phyloP scores from a whole-genome alignment of 1,140 invertebrate genomes.

The Aphidius ervi region DNA sequence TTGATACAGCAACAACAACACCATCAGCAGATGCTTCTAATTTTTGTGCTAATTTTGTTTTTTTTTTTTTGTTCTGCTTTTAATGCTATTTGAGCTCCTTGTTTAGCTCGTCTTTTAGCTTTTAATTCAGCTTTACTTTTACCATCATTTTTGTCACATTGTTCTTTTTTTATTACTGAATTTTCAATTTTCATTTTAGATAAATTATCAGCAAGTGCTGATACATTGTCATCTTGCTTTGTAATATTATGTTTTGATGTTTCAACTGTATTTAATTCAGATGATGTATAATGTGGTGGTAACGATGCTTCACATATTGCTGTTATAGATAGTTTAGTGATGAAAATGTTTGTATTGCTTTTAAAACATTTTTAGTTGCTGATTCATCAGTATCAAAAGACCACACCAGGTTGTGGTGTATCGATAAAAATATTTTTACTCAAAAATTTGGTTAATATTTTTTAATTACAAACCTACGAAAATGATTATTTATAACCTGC shows the following conservation, averaged over 20 bases:
- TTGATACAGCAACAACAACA: slow-evolving; percentile 23
- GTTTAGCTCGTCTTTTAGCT: slow-evolving; percentile 75
- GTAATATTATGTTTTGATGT: neutral
- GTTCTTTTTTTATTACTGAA: slow-evolving; percentile 27
- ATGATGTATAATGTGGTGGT: too few species aligned
- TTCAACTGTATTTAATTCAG: neutral
- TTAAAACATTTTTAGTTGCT: too few species aligned
- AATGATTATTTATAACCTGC: too few species aligned
- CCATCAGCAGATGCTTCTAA: neutral
- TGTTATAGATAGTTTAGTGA: too few species aligned
- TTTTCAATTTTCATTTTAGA: slow-evolving; percentile 36
- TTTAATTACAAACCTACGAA: too few species aligned
- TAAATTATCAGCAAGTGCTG: slow-evolving; percentile 24
- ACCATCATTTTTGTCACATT: slow-evolving; percentile 20
- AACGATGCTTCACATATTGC: too few species aligned
- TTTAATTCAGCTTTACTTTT: slow-evolving; percentile 71
- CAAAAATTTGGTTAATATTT: too few species aligned
- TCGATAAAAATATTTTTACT: too few species aligned
- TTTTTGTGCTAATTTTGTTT: slow-evolving; percentile 21
- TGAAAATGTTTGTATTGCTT: too few species aligned
- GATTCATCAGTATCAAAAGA: too few species aligned
- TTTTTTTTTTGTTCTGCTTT: slow-evolving; percentile 41
- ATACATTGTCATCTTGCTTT: too few species aligned
- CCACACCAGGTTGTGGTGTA: too few species aligned
- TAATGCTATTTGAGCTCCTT: slow-evolving; percentile 71